These are phyloP conservation scores for Myodes glareolus DNA, from an alignment of 2,113 vertebrate genomes.

Conservation along the genomic window DNA sequence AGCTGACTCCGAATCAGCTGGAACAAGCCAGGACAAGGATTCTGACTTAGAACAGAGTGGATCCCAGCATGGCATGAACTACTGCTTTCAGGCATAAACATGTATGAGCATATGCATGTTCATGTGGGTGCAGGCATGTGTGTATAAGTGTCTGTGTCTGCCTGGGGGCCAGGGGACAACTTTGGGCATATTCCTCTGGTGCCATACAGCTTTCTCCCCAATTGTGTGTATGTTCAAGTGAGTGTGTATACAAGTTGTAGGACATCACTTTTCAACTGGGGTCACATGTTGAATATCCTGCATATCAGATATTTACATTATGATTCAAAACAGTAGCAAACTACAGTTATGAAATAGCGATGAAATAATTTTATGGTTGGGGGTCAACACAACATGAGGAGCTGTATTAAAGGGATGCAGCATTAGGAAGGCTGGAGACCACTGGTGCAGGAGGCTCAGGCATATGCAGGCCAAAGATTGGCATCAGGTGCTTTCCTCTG, in stretches of 20 bases:
- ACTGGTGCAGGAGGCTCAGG: background rate
- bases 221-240: background rate
- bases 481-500: background rate
- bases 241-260: background rate
- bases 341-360: too few relatives aligned
- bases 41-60: background rate
- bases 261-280: background rate
- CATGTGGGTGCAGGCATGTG: background rate
- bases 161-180: background rate
- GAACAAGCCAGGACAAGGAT: background rate
- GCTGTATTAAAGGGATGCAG: background rate
- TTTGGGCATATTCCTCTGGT: background rate
- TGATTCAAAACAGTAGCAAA: background rate
- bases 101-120: background rate
- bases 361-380: background rate
- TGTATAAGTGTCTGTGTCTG: background rate
- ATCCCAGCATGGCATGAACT: background rate
- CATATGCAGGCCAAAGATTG: background rate
- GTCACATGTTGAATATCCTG: background rate
- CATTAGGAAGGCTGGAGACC: background rate
- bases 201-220: background rate
- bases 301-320: background rate
- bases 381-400: background rate
- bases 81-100: background rate
- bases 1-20: slow-evolving; percentile 6